Evolutionary conservation across 2,113 vertebrate genomes (phyloP).

Genomic region (Pandion haliaetus): DNA sequence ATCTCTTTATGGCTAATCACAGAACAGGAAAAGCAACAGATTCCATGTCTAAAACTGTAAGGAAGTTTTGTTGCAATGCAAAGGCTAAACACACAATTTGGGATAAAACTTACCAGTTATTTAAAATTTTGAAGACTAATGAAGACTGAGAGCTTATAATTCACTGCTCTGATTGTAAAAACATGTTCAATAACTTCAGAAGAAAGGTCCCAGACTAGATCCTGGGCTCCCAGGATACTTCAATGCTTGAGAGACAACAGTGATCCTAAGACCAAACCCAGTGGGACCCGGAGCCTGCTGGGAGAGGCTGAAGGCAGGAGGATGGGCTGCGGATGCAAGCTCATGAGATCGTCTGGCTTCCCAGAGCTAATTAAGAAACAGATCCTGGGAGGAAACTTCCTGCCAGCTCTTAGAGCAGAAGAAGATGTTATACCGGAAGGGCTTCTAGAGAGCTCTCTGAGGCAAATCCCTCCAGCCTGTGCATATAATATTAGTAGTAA

Average conservation of each 20-base stretch:
- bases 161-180: background rate
- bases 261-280: background rate
- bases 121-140: background rate
- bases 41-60: accelerated
- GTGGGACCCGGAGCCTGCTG: accelerated
- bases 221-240: background rate
- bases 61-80: background rate
- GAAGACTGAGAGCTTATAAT: background rate
- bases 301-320: background rate
- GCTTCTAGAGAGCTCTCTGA: background rate
- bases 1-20: background rate
- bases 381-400: background rate
- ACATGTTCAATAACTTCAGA: background rate
- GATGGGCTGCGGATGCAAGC: background rate
- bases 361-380: background rate
- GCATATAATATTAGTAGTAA: background rate
- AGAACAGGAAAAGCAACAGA: background rate
- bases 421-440: background rate
- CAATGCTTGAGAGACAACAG: background rate
- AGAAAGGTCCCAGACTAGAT: background rate
- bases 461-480: background rate
- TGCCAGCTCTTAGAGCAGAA: background rate
- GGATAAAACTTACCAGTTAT: background rate
- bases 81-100: background rate
- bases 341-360: background rate